Base-by-base conservation (phyloP, 2,888 invertebrate species). In the Hypsopygia costalis region DNA sequence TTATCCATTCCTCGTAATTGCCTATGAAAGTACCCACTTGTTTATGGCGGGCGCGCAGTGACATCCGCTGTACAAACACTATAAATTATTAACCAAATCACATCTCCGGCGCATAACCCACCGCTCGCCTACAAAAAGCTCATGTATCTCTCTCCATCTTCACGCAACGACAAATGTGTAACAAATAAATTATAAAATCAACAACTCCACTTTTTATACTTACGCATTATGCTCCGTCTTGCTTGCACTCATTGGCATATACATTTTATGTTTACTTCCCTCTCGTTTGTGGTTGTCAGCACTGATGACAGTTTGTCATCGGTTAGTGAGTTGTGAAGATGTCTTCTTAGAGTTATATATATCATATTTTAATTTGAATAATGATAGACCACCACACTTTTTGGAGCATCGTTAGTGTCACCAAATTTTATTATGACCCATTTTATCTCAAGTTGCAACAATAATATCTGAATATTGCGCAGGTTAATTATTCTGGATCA, bases 131-230 rank as follows among this genome's bases (percentile, higher is more conserved):
- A 80, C 82, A 86, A 86, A 87, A 86, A 85, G 81, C 80, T 70
- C 77, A 78, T 82, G 85, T 87, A 86, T 87, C 85, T 83, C 67
- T 66, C 75, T 68, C 70, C 78, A 86, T 87, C 87, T 87, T 87
- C 87, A 87, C 83, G 88, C 81, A 78, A 86, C 87, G 87, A 87
- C 87, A 86, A 87, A 88, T 87, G 83, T 86, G 86, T 86, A 80
- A 87, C 87, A 87, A 85, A 88, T 88, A 88, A 88, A 88, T 88
- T 88, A 87, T 86, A 76, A 86, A 87, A 87, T 86, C 87, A 87
- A 86, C 85, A 74, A 75, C 66, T 69, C 56, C 67, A 55, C 74
- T 87, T 88, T 87, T 88, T 87, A 85, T 82, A 78, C 51, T 71
- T 71, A 63, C 63, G 69, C 67, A 70, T 68, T 62, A 59, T 55